A percentile compares a stretch with the other conserved stretches of the same genome.
Evolutionary conservation across 2,888 invertebrate species (phyloP).

Genomic region (Ditula angustiorana): DNA sequence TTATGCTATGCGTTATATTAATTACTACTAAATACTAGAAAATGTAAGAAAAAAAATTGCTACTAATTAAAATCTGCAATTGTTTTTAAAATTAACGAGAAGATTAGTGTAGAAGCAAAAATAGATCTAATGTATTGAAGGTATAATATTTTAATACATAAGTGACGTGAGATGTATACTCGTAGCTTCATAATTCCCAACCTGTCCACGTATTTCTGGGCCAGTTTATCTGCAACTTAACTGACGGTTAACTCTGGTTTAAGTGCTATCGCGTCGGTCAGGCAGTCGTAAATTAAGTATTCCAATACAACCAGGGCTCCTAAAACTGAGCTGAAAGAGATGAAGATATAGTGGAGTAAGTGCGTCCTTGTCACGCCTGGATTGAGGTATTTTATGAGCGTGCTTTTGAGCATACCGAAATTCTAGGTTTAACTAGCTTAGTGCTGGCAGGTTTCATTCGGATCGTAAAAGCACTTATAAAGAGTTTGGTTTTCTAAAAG

Average conservation of each 20-base stretch:
- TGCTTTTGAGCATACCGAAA: background rate
- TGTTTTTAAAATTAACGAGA: too few relatives aligned
- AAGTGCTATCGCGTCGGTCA: slow-evolving; percentile 27
- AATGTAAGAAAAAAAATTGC: too few relatives aligned
- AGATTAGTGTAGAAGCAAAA: too few relatives aligned
- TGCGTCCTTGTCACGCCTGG: background rate
- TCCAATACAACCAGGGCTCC: slow-evolving; percentile 21
- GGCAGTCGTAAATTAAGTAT: slow-evolving; percentile 36
- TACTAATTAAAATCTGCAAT: too few relatives aligned
- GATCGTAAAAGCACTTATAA: too few relatives aligned
- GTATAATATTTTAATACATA: too few relatives aligned
- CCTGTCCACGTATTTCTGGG: slow-evolving; percentile 20
- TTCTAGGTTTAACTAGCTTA: background rate
- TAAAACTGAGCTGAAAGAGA: slow-evolving; percentile 9
- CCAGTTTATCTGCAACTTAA: slow-evolving; percentile 30
- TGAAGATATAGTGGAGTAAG: slow-evolving; percentile 6
- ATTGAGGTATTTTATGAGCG: background rate
- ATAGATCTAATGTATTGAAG: too few relatives aligned
- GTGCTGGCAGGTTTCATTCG: background rate
- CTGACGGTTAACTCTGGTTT: slow-evolving; percentile 35
- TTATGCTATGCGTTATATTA: too few relatives aligned
- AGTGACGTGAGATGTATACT: background rate
- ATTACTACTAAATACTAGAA: too few relatives aligned
- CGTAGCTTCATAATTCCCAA: slow-evolving; percentile 15
- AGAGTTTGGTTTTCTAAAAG: too few relatives aligned